A percentile compares a stretch with the other conserved stretches of the same genome.
Conservation (phyloP, 2,888 invertebrate genomes). For the Ichneumoninae sp. region DNA sequence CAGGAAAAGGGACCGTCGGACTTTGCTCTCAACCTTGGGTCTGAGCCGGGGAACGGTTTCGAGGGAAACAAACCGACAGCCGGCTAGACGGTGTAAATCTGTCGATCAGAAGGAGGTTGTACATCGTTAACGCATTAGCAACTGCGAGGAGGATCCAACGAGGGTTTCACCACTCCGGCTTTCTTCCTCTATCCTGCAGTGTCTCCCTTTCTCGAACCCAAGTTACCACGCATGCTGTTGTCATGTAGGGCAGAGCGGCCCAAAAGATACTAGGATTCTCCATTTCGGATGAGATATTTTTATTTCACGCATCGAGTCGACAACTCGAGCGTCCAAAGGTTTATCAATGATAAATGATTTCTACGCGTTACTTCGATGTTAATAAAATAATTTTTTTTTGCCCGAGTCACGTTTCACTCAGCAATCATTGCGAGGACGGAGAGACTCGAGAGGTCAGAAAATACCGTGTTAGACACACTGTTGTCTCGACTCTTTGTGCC, state of each 20-base stretch:
- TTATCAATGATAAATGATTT: neutral
- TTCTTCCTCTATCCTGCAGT: conserved; percentile 38
- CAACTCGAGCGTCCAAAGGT: neutral
- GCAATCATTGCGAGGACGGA: conserved; percentile 36
- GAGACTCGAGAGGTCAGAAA: conserved; percentile 42
- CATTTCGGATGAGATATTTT: neutral
- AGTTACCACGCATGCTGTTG: neutral
- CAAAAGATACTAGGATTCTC: no score
- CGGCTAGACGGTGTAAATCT: conserved; percentile 67
- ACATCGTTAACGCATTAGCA: conserved; percentile 78
- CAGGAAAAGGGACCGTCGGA: conserved; percentile 51
- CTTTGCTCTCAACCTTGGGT: conserved; percentile 53
- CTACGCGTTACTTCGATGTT: neutral
- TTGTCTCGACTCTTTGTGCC: conserved; percentile 38
- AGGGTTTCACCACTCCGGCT: conserved; percentile 37
- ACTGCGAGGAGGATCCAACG: conserved; percentile 47
- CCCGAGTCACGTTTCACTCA: conserved; percentile 57
- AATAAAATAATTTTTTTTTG: conserved; percentile 43
- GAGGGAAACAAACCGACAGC: conserved; percentile 38
- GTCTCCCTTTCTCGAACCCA: conserved; percentile 6
- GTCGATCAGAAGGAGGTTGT: conserved; percentile 74
- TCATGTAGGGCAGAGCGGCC: no score
- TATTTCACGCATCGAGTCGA: neutral
- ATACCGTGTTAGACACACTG: conserved; percentile 49
- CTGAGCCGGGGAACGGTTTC: conserved; percentile 25